Base-by-base conservation (phyloP, 2,888 invertebrate genomes). In the Digitonthophagus gazella region DNA sequence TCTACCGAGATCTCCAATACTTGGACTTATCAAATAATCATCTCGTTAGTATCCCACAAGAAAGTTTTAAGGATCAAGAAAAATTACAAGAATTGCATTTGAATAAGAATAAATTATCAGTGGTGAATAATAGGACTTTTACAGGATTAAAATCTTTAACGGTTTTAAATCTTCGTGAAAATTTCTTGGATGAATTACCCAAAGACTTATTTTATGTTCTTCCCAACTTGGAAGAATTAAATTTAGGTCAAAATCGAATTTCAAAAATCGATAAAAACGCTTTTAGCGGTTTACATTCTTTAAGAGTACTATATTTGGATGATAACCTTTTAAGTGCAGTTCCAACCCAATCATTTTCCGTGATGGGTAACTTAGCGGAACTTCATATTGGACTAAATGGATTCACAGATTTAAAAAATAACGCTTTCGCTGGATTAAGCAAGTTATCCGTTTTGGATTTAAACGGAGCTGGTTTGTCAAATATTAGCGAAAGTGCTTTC, bases 21-120 rank as follows among this genome's bases (percentile, higher is more conserved):
- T 87, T 95, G 58, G 95, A 95, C 82, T 85, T 95, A 58, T 93
- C 93, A 57, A 91, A 89, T 80, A 95, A 95, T 80, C 93, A 93
- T 76, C 86, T 95, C 77, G 89, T 94, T 70, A 93, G 89, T 78
- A 91, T 95, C 77, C 93, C 93, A 1, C 86, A 88, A 58, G 89
- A 88, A 71, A 93, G 93, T 76, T 95, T 95, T 80, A 86, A 88
- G 69, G 91, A 90, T 72, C 95, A 95, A 82, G 89, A 90, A 73
- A 93, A 92, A 81, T 85, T 95, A 66, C 91, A 92, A 77, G 93
- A 94, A 80, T 84, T 95, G 57, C 93, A 94, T 78, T 84, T 95
- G 28, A 92, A 93, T 81, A 90, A 92, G 79, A 95, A 95, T 81
- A 94, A 93, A 83, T 88, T 95, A 78, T 93, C 94, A 0, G 88